phyloP scores from a whole-genome alignment of 2,888 invertebrate genomes.

The Gisinianus flammeolus region DNA sequence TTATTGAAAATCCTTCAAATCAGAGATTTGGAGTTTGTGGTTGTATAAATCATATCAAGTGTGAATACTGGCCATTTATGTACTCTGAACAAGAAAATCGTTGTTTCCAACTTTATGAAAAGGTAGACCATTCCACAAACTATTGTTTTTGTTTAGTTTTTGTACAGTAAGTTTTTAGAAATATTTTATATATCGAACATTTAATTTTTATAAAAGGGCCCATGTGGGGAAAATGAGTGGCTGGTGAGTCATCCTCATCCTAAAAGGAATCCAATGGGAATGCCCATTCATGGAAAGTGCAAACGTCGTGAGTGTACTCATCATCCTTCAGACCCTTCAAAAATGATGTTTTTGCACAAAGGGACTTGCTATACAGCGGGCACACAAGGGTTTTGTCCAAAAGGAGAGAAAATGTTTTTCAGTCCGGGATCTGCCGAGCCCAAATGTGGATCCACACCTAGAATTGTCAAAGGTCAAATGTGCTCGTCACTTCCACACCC shows the following conservation, averaged over 20 bases:
- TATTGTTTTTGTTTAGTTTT: too few relatives aligned
- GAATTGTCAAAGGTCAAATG: background rate
- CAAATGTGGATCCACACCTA: too few relatives aligned
- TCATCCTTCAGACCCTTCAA: background rate
- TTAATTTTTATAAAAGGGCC: conserved; percentile 9
- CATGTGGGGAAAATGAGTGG: conserved; percentile 21
- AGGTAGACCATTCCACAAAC: conserved; percentile 10
- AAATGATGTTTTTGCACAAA: background rate
- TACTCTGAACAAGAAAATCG: background rate
- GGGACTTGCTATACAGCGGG: conserved; percentile 15
- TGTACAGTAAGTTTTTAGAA: too few relatives aligned
- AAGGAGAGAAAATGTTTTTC: conserved; percentile 3
- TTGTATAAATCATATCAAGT: conserved; percentile 3
- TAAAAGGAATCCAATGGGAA: background rate
- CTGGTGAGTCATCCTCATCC: background rate
- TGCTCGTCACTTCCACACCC: background rate
- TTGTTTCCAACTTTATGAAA: conserved; percentile 25
- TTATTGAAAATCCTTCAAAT: background rate
- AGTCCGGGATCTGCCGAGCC: background rate
- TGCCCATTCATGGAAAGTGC: background rate
- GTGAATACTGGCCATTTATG: conserved; percentile 29
- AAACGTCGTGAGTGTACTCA: conserved; percentile 5
- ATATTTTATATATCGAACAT: background rate
- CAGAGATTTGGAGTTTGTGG: background rate
- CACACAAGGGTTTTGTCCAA: conserved; percentile 20